Conservation (phyloP, 2,797 vertebrate species). For the Acipenser oxyrinchus region DNA sequence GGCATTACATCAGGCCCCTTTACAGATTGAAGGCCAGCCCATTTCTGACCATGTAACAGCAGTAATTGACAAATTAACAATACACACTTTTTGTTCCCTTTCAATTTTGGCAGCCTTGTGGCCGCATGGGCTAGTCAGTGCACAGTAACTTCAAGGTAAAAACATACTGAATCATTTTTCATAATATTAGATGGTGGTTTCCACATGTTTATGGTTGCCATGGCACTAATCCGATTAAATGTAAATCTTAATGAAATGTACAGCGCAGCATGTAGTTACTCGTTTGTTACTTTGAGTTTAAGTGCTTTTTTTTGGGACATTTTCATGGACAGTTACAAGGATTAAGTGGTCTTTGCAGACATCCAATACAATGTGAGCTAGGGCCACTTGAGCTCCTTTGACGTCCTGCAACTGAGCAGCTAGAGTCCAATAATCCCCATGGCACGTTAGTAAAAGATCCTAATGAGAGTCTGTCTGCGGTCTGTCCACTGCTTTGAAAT, state of each 20-base stretch:
- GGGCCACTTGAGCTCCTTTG: slow-evolving; percentile 27
- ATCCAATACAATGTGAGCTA: slow-evolving; percentile 51
- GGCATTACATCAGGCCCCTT: neutral
- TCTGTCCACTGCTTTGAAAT: slow-evolving; percentile 28
- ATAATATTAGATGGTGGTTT: slow-evolving; percentile 6
- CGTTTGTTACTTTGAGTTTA: slow-evolving; percentile 7
- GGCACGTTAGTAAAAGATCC: neutral
- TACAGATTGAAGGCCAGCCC: neutral
- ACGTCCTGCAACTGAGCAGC: slow-evolving; percentile 21
- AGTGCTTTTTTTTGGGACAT: slow-evolving; percentile 44
- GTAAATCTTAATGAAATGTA: neutral
- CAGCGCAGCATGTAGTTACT: neutral
- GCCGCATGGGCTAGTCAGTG: neutral
- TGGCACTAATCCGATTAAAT: slow-evolving; percentile 1
- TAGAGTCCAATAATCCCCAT: neutral
- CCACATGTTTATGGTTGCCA: slow-evolving; percentile 14
- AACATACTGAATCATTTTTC: neutral
- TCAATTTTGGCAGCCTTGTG: neutral
- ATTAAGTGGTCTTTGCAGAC: slow-evolving; percentile 47
- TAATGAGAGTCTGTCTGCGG: slow-evolving; percentile 24
- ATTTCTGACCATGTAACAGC: neutral
- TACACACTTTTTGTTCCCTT: neutral
- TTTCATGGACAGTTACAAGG: slow-evolving; percentile 50
- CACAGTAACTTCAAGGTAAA: neutral
- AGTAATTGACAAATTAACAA: neutral